Base-by-base conservation (phyloP, 2,797 vertebrate genomes). In the Melanotaenia parkinsoni region DNA sequence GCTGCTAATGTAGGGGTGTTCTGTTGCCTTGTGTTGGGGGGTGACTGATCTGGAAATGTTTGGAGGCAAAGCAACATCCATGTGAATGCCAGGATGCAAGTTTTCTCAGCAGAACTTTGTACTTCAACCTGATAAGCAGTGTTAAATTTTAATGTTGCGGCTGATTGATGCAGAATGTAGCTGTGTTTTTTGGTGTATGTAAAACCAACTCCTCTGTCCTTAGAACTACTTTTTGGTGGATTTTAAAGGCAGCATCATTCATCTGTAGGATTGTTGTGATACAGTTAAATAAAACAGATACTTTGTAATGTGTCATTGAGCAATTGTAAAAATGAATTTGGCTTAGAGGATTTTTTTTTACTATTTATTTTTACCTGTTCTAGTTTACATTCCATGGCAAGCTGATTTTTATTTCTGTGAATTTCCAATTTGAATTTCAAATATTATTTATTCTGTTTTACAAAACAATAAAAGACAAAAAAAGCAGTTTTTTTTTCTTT, bases 371-470 rank as follows among this genome's bases (percentile, higher is more conserved):
- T 64, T 30, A 63, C 35, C 20, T 77, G 22, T 57, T 35, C 1
- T 35, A 65, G 35, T 74, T 86, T 74, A 80, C 63, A 77, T 74
- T 72, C 14, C 59, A 70, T 65, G 0, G 37, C 68, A 53, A 85
- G 28, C 37, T 53, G 58, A 51, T 68, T 67, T 73, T 78, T 57
- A 18, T 8, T 56, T 80, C 2, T 54, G 12, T 76, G 20, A 78
- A 62, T 79, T 77, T 8, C 32, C 50, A 1, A 26, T 56, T 18
- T 57, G 28, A 57, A 57, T 57, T 57, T 57, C 28, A 18, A 32
- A 28, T 14, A 53, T 65, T 76, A 83, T 84, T 88, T 79, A 73
- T 86, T 83, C 54, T 12, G 73, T 76, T 85, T 47, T 24, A 63
- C 4, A 63, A 83, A 70, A 74, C 10, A 82, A 86, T 83, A 79